These are phyloP conservation scores for Semaprochilodus insignis DNA, from an alignment of 2,797 vertebrate species.

Conservation along the genomic window DNA sequence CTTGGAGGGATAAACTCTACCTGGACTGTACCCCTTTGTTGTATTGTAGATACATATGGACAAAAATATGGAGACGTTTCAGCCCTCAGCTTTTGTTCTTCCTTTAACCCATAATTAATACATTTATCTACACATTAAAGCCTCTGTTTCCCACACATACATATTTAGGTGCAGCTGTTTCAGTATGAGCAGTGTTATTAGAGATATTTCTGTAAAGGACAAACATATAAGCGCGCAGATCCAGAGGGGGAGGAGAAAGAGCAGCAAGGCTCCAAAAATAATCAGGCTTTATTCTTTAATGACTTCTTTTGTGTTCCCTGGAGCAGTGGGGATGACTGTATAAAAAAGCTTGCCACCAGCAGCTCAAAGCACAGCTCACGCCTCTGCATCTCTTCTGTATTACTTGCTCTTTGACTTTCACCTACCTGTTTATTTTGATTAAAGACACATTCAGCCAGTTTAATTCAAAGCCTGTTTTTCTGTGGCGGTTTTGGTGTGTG, in stretches of 20 bases:
- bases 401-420: background rate
- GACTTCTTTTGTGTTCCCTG: background rate
- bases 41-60: too few relatives aligned
- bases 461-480: background rate
- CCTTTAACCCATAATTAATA: too few relatives aligned
- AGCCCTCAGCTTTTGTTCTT: too few relatives aligned
- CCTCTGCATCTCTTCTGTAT: background rate
- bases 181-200: background rate
- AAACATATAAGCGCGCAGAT: background rate
- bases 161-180: background rate
- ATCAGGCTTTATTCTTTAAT: conserved; percentile 1
- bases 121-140: too few relatives aligned
- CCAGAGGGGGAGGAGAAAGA: background rate
- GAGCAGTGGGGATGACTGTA: background rate
- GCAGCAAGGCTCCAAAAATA: background rate
- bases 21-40: too few relatives aligned
- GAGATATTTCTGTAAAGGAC: conserved; percentile 16
- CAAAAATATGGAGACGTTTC: too few relatives aligned
- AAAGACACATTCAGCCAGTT: background rate
- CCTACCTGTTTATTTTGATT: background rate
- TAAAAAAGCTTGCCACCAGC: background rate
- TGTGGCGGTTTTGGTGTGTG: background rate
- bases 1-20: too few relatives aligned
- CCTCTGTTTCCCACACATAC: too few relatives aligned
- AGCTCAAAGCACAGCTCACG: background rate